Conservation (phyloP, 2,888 invertebrate genomes). For the Serrognathus titanus region DNA sequence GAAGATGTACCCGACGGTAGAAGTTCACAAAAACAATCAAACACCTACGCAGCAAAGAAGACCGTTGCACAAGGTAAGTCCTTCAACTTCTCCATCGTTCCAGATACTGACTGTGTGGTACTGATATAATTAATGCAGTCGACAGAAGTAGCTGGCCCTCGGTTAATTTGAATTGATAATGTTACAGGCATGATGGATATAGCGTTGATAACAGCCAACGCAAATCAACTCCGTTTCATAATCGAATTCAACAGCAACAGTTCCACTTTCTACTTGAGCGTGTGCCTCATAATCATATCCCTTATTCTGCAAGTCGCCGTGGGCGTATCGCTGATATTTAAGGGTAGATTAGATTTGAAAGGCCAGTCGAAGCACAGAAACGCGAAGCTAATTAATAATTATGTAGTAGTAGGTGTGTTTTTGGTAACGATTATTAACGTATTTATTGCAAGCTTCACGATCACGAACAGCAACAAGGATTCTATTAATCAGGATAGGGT, state of each 20-base stretch:
- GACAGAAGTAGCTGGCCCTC: background rate
- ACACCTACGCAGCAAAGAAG: constrained; percentile 56
- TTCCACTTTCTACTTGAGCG: constrained; percentile 56
- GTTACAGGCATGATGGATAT: constrained; percentile 65
- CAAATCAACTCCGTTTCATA: constrained; percentile 65
- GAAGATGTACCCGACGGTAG: too few species aligned
- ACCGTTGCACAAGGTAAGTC: constrained; percentile 54
- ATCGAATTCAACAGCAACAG: constrained; percentile 58
- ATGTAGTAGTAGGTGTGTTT: constrained; percentile 62
- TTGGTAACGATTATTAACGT: constrained; percentile 67
- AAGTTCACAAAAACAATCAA: constrained; percentile 31
- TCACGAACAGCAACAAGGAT: constrained; percentile 31
- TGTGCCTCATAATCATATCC: constrained; percentile 58
- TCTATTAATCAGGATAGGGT: too few species aligned
- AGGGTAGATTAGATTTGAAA: constrained; percentile 56
- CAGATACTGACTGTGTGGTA: too few species aligned
- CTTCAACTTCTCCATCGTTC: background rate
- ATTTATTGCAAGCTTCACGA: constrained; percentile 62
- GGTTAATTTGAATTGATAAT: background rate
- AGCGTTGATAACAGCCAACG: constrained; percentile 66
- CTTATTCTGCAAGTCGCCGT: constrained; percentile 62
- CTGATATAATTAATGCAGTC: background rate
- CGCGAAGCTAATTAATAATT: constrained; percentile 59
- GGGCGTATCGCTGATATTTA: constrained; percentile 58
- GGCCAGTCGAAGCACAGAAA: constrained; percentile 50